These are phyloP conservation scores for Aptenodytes forsteri DNA, from an alignment of 2,113 vertebrate genomes.

Conservation along the genomic window DNA sequence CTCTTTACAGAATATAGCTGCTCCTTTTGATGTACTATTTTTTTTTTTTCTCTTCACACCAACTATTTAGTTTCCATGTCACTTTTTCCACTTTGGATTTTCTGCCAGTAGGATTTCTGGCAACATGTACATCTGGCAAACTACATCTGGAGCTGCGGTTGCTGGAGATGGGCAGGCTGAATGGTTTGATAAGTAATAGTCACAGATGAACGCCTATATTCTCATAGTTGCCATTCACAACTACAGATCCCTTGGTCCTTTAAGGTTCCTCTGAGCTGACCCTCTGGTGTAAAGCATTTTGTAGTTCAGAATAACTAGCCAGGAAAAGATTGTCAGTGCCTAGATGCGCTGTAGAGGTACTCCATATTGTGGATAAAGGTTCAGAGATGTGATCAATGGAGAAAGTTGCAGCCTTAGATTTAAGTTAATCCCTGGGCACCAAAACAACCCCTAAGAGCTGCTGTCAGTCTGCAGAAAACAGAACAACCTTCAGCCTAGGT, in stretches of 20 bases:
- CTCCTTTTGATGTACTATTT: neutral
- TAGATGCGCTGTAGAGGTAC: neutral
- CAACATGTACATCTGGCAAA: neutral
- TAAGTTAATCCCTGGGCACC: neutral
- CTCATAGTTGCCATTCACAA: neutral
- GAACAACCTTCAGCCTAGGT: neutral
- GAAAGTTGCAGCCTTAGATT: neutral
- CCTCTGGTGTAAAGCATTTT: neutral
- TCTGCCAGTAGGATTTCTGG: neutral
- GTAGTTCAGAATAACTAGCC: neutral
- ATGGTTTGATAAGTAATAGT: constrained; percentile 42
- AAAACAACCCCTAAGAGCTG: neutral
- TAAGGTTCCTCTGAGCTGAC: neutral
- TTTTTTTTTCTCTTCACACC: neutral
- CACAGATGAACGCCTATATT: neutral
- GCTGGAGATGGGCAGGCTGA: neutral
- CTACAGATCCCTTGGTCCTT: neutral
- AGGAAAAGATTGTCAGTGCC: neutral
- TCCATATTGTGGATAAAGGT: neutral
- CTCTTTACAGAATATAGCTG: neutral
- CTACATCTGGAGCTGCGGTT: neutral
- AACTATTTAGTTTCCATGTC: neutral
- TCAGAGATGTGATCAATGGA: neutral
- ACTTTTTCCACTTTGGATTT: neutral
- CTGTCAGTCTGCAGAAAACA: neutral